Evolutionary conservation across 2,113 vertebrate genomes (phyloP).

Genomic region (Oncorhynchus mykiss): DNA sequence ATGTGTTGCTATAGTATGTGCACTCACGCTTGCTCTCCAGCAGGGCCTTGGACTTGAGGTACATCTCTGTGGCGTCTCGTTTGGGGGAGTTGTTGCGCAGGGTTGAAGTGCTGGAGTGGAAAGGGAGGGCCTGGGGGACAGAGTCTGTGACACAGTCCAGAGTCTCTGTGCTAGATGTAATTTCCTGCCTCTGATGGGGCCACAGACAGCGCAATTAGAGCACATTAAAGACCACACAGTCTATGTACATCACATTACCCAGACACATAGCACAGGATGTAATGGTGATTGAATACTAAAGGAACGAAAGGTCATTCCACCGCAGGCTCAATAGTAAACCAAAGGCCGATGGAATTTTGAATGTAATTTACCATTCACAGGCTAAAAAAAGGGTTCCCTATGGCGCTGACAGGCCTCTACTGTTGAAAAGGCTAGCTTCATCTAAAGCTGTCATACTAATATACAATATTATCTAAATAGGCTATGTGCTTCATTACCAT

Average conservation of each 20-base stretch:
- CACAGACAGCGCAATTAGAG: neutral
- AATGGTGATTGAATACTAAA: constrained; percentile 36
- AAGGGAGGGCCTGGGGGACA: constrained; percentile 86
- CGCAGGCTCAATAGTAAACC: neutral
- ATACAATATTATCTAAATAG: constrained; percentile 53
- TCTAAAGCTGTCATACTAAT: constrained; percentile 61
- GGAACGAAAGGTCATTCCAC: constrained; percentile 36
- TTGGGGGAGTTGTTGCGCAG: constrained; percentile 86
- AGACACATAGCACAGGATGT: constrained; percentile 34
- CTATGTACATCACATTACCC: constrained; percentile 29
- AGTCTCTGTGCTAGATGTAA: constrained; percentile 83
- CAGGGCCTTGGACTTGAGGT: constrained; percentile 94
- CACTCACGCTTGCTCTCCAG: constrained; percentile 96
- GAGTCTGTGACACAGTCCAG: constrained; percentile 61
- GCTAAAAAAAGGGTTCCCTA: constrained; percentile 38
- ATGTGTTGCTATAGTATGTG: neutral
- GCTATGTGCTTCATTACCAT: constrained; percentile 65
- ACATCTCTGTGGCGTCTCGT: constrained; percentile 88
- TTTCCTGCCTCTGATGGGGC: constrained; percentile 80
- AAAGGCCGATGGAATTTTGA: constrained; percentile 18
- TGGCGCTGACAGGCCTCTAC: constrained; percentile 41
- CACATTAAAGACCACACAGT: neutral
- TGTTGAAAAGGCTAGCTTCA: constrained; percentile 56
- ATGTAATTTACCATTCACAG: constrained; percentile 24
- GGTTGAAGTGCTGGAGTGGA: constrained; percentile 81